Conservation (phyloP, 2,113 vertebrate species). For the Rostratula benghalensis region DNA sequence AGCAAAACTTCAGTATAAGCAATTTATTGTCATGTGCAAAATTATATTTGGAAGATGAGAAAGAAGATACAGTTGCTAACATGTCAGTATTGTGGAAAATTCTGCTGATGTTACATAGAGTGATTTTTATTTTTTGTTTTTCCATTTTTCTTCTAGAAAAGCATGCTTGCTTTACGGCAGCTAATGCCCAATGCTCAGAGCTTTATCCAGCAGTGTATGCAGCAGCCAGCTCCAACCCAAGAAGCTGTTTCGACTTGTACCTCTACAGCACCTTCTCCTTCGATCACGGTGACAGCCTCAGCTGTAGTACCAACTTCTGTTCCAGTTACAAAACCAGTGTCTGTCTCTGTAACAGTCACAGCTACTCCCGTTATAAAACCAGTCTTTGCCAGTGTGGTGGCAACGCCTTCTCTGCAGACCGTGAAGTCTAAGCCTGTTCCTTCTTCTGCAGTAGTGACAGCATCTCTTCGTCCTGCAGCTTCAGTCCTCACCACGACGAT, state of each 20-base stretch:
- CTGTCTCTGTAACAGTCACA: constrained; percentile 8
- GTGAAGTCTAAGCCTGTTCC: constrained; percentile 10
- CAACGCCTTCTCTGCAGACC: background rate
- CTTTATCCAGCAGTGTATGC: constrained; percentile 89
- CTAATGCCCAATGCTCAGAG: constrained; percentile 86
- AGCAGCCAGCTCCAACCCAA: constrained; percentile 63
- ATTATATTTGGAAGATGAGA: background rate
- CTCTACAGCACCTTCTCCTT: background rate
- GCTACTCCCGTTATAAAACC: constrained; percentile 39
- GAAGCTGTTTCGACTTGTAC: background rate
- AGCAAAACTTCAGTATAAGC: background rate
- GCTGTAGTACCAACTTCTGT: constrained; percentile 31
- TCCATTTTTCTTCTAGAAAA: constrained; percentile 80
- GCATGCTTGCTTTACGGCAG: constrained; percentile 86
- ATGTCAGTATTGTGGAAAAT: background rate
- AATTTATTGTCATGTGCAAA: background rate
- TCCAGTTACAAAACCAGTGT: background rate
- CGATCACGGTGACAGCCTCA: background rate
- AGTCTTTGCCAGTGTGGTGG: background rate
- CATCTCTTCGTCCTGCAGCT: background rate
- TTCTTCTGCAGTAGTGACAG: background rate
- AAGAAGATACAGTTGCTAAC: background rate
- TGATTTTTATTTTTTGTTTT: background rate
- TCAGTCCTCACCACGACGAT: background rate
- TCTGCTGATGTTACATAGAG: background rate